phyloP scores from a whole-genome alignment of 37 sponge, comb jelly and placozoan genomes.

The Hexactinellida sp. region DNA sequence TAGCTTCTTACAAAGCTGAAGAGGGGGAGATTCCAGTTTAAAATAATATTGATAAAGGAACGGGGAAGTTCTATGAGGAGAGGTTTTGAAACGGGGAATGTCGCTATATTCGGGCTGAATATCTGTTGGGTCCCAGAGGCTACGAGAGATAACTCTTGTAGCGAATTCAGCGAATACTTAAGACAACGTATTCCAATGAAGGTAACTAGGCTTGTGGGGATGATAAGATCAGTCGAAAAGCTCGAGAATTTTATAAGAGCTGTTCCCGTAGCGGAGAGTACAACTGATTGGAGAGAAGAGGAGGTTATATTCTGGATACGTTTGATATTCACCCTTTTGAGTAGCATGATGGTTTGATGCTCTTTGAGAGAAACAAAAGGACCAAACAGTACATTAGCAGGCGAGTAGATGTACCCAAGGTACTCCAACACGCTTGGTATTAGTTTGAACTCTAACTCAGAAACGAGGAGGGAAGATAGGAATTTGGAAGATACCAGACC shows the following conservation, averaged over 20 bases:
- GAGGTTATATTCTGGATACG: background rate
- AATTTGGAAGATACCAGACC: too few relatives aligned
- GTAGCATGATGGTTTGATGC: background rate
- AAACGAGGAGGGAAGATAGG: background rate
- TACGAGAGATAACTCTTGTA: background rate
- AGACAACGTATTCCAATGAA: background rate
- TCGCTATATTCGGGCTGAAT: background rate
- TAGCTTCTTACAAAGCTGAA: background rate
- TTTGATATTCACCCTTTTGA: background rate
- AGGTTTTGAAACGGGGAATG: background rate
- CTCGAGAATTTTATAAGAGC: background rate
- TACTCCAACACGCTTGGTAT: background rate
- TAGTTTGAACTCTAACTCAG: background rate
- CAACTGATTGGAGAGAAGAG: background rate
- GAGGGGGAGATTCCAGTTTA: background rate
- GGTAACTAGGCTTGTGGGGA: background rate
- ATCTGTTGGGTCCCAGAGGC: background rate
- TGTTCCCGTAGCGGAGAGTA: background rate
- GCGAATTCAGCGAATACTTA: background rate
- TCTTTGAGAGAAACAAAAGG: background rate
- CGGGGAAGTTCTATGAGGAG: background rate
- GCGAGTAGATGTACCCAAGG: background rate
- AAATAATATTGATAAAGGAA: background rate
- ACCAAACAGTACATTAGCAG: background rate
- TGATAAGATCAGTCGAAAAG: background rate